phyloP scores from a whole-genome alignment of 2,113 vertebrate species.

The Rutilus rutilus region DNA sequence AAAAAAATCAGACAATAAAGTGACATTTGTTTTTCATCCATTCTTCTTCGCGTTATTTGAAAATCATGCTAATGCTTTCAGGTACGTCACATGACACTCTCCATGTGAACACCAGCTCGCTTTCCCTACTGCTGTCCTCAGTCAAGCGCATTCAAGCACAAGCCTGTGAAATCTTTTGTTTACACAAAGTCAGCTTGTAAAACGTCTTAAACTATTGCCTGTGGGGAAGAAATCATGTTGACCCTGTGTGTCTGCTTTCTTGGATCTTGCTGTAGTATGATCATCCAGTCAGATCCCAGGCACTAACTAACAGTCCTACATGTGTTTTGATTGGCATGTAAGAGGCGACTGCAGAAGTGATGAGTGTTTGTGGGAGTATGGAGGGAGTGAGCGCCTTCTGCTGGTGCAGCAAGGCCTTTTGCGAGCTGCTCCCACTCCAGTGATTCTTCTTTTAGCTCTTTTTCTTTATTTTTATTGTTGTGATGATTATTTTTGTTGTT shows the following conservation, averaged over 20 bases:
- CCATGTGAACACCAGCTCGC: conserved; percentile 46
- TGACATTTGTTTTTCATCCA: conserved; percentile 62
- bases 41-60: conserved; percentile 62
- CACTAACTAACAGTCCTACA: conserved; percentile 25
- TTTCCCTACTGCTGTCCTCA: conserved; percentile 15
- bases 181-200: neutral
- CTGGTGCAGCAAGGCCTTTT: conserved; percentile 58
- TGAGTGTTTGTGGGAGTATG: conserved; percentile 28
- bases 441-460: conserved; percentile 43
- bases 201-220: neutral
- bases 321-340: conserved; percentile 1
- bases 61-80: conserved; percentile 32
- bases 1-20: conserved; percentile 49
- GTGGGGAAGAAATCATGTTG: conserved; percentile 7
- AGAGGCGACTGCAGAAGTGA: conserved; percentile 55
- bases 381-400: conserved; percentile 47
- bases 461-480: conserved; percentile 32
- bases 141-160: conserved; percentile 45
- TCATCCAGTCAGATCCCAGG: conserved; percentile 22
- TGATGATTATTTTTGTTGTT: conserved; percentile 41
- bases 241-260: neutral
- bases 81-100: conserved; percentile 15
- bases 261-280: neutral
- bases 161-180: conserved; percentile 13
- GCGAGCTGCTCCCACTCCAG: conserved; percentile 68